These are phyloP conservation scores for Pristis pectinata DNA, from an alignment of 2,797 vertebrate species.

Conservation along the genomic window DNA sequence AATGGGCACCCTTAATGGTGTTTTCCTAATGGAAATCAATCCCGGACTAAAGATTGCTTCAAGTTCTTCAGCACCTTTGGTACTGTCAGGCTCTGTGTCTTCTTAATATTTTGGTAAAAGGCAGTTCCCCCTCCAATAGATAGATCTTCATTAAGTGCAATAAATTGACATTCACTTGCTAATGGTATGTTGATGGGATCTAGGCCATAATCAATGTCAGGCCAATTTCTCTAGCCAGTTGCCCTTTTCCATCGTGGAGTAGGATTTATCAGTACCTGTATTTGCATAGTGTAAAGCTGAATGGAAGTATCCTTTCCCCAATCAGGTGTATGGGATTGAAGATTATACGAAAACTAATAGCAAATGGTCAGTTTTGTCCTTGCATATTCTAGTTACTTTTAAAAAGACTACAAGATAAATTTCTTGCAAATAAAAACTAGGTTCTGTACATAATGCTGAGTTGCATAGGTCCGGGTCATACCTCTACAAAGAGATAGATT, in stretches of 20 bases:
- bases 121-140: neutral
- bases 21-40: neutral
- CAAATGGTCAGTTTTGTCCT: neutral
- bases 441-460: neutral
- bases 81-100: neutral
- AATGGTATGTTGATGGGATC: neutral
- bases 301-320: neutral
- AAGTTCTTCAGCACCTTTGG: no score
- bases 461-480: neutral
- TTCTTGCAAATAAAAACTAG: neutral
- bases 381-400: neutral
- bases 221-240: neutral
- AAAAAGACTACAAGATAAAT: neutral
- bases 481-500: neutral
- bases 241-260: neutral
- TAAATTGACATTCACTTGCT: neutral
- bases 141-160: neutral
- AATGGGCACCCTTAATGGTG: neutral
- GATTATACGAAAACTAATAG: neutral
- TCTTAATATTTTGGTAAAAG: neutral
- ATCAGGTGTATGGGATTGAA: neutral
- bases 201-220: neutral
- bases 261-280: neutral
- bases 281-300: no score
- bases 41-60: neutral